Evolutionary conservation across 2,888 invertebrate species (phyloP).

Genomic region (Cephalotes varians): DNA sequence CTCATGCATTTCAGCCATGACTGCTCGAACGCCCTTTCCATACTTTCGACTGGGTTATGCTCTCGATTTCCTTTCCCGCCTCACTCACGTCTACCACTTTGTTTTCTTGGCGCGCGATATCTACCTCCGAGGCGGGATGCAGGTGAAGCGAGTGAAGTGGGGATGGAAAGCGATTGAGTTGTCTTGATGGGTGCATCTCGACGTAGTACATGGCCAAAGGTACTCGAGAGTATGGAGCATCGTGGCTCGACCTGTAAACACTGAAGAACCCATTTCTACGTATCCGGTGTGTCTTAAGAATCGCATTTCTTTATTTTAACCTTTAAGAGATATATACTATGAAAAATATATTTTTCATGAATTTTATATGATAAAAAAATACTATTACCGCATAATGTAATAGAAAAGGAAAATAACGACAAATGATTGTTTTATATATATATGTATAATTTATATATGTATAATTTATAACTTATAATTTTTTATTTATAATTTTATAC

Average conservation of each 20-base stretch:
- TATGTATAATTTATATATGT: too few relatives aligned
- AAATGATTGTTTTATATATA: not conserved
- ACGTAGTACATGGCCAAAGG: constrained; percentile 57
- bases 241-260: constrained; percentile 78
- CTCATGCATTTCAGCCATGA: constrained; percentile 65
- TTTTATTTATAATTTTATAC: not conserved
- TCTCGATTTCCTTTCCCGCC: constrained; percentile 42
- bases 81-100: constrained; percentile 49
- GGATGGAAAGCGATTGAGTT: constrained; percentile 66
- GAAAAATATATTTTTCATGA: not conserved
- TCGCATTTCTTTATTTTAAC: not conserved
- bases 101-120: constrained; percentile 49
- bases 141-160: constrained; percentile 73
- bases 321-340: not conserved
- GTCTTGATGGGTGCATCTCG: constrained; percentile 62
- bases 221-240: constrained; percentile 64
- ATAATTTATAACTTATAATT: too few relatives aligned
- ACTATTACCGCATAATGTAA: not conserved
- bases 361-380: not conserved
- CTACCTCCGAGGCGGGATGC: constrained; percentile 67
- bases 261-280: constrained; percentile 77
- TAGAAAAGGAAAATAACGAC: not conserved
- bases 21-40: constrained; percentile 66
- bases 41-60: constrained; percentile 62
- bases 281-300: constrained; percentile 38